phyloP scores from a whole-genome alignment of 2,113 vertebrate species.

The Tichodroma muraria region DNA sequence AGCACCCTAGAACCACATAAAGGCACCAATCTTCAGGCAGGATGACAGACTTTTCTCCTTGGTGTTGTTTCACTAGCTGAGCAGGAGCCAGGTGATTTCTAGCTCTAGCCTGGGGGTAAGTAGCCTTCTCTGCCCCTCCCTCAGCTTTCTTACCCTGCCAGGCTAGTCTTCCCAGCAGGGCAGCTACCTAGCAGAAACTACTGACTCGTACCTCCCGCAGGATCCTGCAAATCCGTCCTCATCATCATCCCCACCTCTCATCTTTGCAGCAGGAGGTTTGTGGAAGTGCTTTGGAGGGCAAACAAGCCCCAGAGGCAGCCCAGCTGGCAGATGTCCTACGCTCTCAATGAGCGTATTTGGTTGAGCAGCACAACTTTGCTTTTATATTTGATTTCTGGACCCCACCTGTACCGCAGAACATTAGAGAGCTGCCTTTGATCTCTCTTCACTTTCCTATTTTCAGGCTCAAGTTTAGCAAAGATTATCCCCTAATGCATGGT shows the following conservation, averaged over 20 bases:
- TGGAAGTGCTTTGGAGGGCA: neutral
- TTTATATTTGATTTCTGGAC: neutral
- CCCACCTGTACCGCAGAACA: neutral
- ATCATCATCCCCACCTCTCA: neutral
- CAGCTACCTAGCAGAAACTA: neutral
- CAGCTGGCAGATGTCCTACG: neutral
- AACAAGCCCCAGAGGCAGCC: neutral
- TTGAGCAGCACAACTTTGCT: neutral
- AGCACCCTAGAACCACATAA: neutral
- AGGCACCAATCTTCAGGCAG: neutral
- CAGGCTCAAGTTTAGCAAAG: neutral
- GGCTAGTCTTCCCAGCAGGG: neutral
- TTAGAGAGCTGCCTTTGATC: neutral
- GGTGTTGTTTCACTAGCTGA: neutral
- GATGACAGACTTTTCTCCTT: neutral
- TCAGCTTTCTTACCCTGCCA: neutral
- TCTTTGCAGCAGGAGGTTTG: neutral
- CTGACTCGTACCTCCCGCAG: neutral
- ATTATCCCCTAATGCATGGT: neutral
- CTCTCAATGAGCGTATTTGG: neutral
- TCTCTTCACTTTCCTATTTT: neutral
- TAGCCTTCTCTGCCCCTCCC: neutral
- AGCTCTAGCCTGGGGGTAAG: neutral
- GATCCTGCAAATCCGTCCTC: neutral
- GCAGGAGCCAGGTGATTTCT: conserved; percentile 42